Conservation (phyloP, 2,113 vertebrate genomes). For the Melanocharis versteri region DNA sequence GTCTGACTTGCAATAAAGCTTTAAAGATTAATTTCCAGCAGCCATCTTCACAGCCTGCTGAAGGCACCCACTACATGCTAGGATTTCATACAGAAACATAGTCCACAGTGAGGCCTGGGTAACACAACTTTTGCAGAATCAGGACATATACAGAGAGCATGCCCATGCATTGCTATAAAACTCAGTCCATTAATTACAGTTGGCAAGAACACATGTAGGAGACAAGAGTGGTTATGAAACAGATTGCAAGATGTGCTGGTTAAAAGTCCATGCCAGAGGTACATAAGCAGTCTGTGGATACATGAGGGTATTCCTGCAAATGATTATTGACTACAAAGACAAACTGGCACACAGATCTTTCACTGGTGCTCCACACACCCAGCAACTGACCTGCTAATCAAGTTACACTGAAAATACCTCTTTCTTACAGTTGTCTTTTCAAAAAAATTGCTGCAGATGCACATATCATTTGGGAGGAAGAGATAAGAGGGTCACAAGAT, state of each 20-base stretch:
- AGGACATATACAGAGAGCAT: neutral
- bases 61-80: accelerated
- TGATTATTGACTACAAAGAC: neutral
- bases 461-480: neutral
- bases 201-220: neutral
- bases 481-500: neutral
- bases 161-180: neutral
- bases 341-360: neutral
- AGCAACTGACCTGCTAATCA: neutral
- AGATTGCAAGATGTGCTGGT: neutral
- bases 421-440: neutral
- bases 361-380: neutral
- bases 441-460: neutral
- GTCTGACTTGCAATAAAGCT: neutral
- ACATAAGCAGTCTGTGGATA: neutral
- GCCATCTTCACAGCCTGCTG: neutral
- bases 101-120: neutral
- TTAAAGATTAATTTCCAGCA: constrained; percentile 18
- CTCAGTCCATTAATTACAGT: neutral
- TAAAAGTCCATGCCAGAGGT: neutral
- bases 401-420: neutral
- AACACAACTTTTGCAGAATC: neutral
- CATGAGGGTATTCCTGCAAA: neutral
- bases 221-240: neutral
- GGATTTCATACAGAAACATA: neutral